These are phyloP conservation scores for Ptilonorhynchus violaceus DNA, from an alignment of 2,113 vertebrate species.

Conservation along the genomic window DNA sequence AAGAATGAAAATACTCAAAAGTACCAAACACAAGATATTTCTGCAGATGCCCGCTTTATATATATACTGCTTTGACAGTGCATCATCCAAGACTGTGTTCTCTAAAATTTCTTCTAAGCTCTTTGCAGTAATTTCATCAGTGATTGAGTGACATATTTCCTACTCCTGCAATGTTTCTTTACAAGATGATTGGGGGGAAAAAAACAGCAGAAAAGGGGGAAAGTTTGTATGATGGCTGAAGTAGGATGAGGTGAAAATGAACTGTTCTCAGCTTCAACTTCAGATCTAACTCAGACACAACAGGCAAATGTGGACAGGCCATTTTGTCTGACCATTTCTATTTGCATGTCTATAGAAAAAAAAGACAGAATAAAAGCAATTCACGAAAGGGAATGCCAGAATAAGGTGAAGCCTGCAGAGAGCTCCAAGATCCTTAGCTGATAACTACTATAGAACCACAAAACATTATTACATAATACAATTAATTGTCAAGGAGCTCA, in stretches of 20 bases:
- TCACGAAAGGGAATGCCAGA: not conserved
- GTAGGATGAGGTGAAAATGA: not conserved
- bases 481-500: conserved; percentile 4
- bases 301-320: not conserved
- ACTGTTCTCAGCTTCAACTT: not conserved
- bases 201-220: not conserved
- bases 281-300: not conserved
- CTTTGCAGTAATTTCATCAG: not conserved
- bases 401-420: not conserved
- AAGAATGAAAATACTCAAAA: not conserved
- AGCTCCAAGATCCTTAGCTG: conserved; percentile 22
- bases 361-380: not conserved
- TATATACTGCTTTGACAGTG: not conserved
- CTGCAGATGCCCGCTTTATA: not conserved
- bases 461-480: not conserved
- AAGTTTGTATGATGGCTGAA: not conserved
- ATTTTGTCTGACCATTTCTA: not conserved
- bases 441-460: not conserved
- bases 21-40: not conserved
- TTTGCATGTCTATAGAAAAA: not conserved
- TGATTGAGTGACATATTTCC: not conserved
- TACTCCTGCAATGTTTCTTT: not conserved
- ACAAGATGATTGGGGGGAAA: fast-evolving
- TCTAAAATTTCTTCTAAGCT: not conserved
- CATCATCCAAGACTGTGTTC: not conserved